Percentiles rank a stretch among this genome's conserved stretches.
phyloP scores from a whole-genome alignment of 92 coral and sea anemone genomes.

The Heliopora coerulea region DNA sequence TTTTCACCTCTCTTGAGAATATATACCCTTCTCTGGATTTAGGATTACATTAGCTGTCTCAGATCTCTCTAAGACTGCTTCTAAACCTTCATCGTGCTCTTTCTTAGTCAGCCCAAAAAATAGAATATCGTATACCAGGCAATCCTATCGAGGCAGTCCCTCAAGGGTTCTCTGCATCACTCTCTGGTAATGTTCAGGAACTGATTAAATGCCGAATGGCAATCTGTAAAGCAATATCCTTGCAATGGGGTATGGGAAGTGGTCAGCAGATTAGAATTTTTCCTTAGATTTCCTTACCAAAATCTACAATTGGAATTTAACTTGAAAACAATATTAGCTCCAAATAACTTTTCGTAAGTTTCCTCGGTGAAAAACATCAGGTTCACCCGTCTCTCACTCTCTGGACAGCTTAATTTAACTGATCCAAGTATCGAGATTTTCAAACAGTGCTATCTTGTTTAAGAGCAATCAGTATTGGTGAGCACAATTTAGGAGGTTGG shows the following conservation, averaged over 20 bases:
- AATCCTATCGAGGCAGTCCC: conserved; percentile 34
- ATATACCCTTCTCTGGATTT: conserved; percentile 27
- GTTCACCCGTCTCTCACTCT: conserved; percentile 19
- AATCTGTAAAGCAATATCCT: conserved; percentile 50
- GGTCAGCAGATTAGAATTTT: conserved; percentile 20
- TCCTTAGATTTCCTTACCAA: conserved; percentile 45
- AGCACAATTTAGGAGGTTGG: too few relatives aligned
- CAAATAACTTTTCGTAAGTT: conserved; percentile 51
- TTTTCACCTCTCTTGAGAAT: conserved; percentile 10
- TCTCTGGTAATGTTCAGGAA: conserved; percentile 49
- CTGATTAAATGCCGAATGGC: conserved; percentile 46
- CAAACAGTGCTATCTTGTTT: background rate
- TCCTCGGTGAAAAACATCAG: conserved; percentile 57
- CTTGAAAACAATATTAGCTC: conserved; percentile 48
- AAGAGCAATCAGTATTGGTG: too few relatives aligned
- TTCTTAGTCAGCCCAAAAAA: conserved; percentile 44
- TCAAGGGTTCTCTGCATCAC: conserved; percentile 50
- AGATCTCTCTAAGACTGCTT: background rate
- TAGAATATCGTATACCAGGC: conserved; percentile 59
- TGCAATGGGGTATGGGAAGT: conserved; percentile 51
- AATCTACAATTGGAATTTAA: conserved; percentile 51
- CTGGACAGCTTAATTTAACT: conserved; percentile 43
- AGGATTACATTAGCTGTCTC: conserved; percentile 39
- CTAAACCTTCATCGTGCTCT: conserved; percentile 45
- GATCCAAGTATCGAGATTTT: background rate